These are phyloP conservation scores for Globodera rostochiensis DNA, from an alignment of 1,140 invertebrate species.

Conservation along the genomic window DNA sequence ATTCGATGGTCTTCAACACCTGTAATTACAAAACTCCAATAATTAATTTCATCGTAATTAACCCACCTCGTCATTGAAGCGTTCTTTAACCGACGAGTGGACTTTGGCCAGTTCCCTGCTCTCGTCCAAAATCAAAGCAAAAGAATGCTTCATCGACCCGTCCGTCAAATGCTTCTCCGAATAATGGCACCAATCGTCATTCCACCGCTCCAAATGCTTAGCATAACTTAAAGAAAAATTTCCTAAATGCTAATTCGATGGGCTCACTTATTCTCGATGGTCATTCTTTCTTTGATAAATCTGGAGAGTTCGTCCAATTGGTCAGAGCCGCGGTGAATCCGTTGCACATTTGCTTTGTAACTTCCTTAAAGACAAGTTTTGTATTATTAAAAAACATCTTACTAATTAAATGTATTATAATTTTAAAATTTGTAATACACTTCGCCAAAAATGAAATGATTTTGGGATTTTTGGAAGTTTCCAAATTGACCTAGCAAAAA, in stretches of 20 bases:
- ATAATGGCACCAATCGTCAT: conserved; percentile 53
- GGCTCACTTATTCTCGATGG: conserved; percentile 51
- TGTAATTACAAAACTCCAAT: conserved; percentile 18
- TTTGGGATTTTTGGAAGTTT: too few species aligned
- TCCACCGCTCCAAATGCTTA: conserved; percentile 53
- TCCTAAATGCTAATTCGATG: not conserved
- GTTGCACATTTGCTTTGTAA: conserved; percentile 60
- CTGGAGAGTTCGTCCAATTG: conserved; percentile 59
- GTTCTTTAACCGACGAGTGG: conserved; percentile 54
- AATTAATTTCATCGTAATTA: not conserved
- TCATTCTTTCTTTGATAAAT: conserved; percentile 56
- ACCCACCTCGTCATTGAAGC: conserved; percentile 51
- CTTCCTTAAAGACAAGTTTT: conserved; percentile 33
- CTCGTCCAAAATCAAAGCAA: conserved; percentile 50
- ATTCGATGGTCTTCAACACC: conserved; percentile 56
- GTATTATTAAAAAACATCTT: too few species aligned
- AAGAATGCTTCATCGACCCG: conserved; percentile 31
- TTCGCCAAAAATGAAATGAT: too few species aligned
- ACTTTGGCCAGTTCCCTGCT: conserved; percentile 49
- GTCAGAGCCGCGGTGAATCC: conserved; percentile 60
- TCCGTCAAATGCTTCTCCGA: conserved; percentile 41
- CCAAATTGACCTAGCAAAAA: too few species aligned
- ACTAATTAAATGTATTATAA: too few species aligned
- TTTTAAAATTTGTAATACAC: too few species aligned
- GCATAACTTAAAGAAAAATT: conserved; percentile 39